Evolutionary conservation across 2,113 vertebrate species (phyloP), one percentile per base, ranked within the genome.

Genomic region (Nymphicus hollandicus): DNA sequence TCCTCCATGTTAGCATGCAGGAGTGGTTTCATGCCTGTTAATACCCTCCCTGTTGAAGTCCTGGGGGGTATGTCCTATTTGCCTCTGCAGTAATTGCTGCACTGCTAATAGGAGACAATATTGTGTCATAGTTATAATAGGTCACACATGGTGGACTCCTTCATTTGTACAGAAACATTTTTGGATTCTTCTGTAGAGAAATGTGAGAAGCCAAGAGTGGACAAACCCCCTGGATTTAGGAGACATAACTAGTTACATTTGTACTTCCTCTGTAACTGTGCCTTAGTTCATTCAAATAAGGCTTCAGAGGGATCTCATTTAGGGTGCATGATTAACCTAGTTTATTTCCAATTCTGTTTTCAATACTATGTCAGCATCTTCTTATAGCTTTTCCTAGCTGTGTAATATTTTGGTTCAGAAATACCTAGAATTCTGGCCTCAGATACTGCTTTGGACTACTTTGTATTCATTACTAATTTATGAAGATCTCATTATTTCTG

Each of bases 31-130:
- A 41, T 1, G 3, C 27, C 15, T 56, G 31, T 63, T 0, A 7
- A 70, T 53, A 56, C 1, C 9, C 11, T 1, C 10, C 0, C 11
- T 5, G 25, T 68, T 0, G 0, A 86, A 66, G 60, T 83, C 77
- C 37, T 81, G 31, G n/a, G 29, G 27, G 16, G 1, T 53, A 27
- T 53, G 37, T 84, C 55, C 86, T 84, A 28, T 66, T 33, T 84
- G 72, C 16, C 46, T 92, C 86, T 58, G 33, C 69, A 74, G n/a
- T 31, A 91, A 92, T 63, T 73, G n/a, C 50, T 63, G 25, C 41
- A 53, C 19, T 66, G 28, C 24, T 86, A 70, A 77, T 29, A 74
- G 31, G 68, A 92, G 71, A 55, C 5, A 73, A 73, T 88, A 46
- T 9, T 77, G 46, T 73, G 60, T 53, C 72, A 44, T 27, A 84